Base-by-base conservation (phyloP, 2,797 vertebrate genomes). In the Aplochiton taeniatus region DNA sequence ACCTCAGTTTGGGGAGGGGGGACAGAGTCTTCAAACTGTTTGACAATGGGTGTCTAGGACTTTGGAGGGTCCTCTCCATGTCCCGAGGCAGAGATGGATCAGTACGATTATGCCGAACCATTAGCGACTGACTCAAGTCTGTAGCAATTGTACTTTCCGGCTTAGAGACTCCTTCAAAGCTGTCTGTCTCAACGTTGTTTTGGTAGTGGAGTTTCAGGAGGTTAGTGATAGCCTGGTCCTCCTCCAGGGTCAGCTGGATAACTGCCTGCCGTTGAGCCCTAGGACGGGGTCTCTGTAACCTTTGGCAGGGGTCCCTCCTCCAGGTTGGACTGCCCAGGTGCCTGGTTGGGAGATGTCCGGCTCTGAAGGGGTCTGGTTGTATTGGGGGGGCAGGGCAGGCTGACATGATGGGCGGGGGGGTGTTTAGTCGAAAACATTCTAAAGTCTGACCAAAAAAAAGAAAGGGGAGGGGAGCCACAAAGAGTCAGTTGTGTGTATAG, bases 201-300 rank as follows among this genome's bases (percentile, higher is more conserved):
- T 83, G 70, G 64, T 89, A 55, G 70, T 73, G 77, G 54, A 91
- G 85, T 53, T 73, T 81, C 58, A 91, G 71, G 46, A 91, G 88
- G 76, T 69, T 85, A 0, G 87, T 89, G 1, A 90, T 20, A 4
- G 81, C 83, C 79, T 88, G 81, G 61, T 91, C 89, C 73, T 91
- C 90, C 18, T 87, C 86, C 62, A 66, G 58, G 18, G 77, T 85
- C 0, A 92, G 78, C 79, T 90, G 75, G 67, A 91, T 8, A 19
- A 91, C 41, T 0, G 63, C 31, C 18, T 4, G 61, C 1, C 19
- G 19, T 54, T 17, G 43, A 11, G 17, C 51, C 49, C 20, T 45
- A 6, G 18, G 16, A 43, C 48, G 50, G 18, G 47, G 20, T 20
- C 50, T 64, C 18, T 41, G 12, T 17, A 53, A 48, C n/a, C 17